phyloP scores from a whole-genome alignment of 1,140 invertebrate genomes.

The Conus ventricosus region DNA sequence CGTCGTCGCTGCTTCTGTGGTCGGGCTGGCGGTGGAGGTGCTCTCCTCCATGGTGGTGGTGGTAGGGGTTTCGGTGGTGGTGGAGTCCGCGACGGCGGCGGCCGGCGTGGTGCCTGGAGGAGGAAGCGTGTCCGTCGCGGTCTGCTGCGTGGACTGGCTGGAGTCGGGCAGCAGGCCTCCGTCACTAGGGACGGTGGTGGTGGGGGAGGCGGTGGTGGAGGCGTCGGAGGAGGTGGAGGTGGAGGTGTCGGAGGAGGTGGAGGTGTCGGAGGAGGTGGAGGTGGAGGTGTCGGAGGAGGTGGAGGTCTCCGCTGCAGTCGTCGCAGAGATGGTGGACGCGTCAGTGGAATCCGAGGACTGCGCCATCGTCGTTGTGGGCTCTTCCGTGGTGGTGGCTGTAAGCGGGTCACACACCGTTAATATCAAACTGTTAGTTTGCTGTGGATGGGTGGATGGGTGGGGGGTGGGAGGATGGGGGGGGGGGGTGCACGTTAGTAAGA shows the following conservation, averaged over 20 bases:
- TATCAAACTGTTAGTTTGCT: too few relatives aligned
- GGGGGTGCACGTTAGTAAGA: too few relatives aligned
- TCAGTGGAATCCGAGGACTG: too few relatives aligned
- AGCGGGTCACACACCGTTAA: too few relatives aligned
- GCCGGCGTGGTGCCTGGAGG: not conserved
- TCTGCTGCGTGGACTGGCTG: not conserved
- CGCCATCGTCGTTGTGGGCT: too few relatives aligned
- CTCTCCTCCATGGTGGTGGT: not conserved
- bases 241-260: not conserved
- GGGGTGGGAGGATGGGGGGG: too few relatives aligned
- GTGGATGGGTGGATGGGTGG: too few relatives aligned
- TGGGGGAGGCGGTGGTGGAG: not conserved
- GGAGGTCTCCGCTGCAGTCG: not conserved
- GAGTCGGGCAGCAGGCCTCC: not conserved
- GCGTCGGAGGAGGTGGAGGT: not conserved
- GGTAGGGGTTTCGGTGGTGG: not conserved
- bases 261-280: not conserved
- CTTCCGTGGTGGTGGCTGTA: too few relatives aligned
- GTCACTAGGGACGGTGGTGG: not conserved
- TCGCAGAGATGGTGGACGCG: not conserved
- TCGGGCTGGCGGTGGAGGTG: not conserved
- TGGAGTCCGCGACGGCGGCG: not conserved
- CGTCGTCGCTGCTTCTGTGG: too few relatives aligned
- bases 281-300: not conserved
- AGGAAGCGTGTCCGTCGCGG: not conserved